phyloP scores from a whole-genome alignment of 2,797 vertebrate genomes.

The Hyperoplus immaculatus region DNA sequence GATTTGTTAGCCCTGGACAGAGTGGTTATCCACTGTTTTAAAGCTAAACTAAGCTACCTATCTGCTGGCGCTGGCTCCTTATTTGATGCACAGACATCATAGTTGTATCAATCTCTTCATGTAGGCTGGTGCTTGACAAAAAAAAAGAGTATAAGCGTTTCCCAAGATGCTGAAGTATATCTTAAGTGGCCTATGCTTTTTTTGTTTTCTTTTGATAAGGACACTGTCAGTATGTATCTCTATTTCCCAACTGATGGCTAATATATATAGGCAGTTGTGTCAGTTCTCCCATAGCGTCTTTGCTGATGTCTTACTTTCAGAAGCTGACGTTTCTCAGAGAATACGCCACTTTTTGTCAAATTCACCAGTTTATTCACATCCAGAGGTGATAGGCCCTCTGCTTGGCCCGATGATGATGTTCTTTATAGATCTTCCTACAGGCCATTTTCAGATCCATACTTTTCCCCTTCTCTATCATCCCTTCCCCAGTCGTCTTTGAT shows the following conservation, averaged over 20 bases:
- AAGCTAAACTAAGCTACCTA: no score
- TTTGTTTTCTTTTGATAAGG: background rate
- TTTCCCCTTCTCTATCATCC: background rate
- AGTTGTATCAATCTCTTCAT: no score
- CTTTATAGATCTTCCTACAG: slow-evolving; percentile 47
- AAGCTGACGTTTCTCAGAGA: background rate
- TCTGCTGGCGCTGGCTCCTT: no score
- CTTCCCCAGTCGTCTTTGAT: slow-evolving; percentile 2
- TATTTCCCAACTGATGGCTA: background rate
- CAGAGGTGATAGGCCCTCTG: slow-evolving; percentile 28
- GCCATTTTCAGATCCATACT: slow-evolving; percentile 45
- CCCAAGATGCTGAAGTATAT: background rate
- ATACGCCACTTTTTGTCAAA: slow-evolving; percentile 14
- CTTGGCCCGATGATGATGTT: background rate
- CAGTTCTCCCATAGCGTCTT: background rate
- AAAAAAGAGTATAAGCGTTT: no score
- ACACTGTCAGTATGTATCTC: background rate
- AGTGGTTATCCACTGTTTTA: no score
- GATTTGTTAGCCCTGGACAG: no score
- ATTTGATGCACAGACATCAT: no score
- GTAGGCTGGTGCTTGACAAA: no score
- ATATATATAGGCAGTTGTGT: background rate
- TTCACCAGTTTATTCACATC: slow-evolving; percentile 5
- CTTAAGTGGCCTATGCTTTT: background rate
- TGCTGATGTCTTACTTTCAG: background rate